Evolutionary conservation across 1,140 invertebrate genomes (phyloP).

Genomic region (Ericerus pela): DNA sequence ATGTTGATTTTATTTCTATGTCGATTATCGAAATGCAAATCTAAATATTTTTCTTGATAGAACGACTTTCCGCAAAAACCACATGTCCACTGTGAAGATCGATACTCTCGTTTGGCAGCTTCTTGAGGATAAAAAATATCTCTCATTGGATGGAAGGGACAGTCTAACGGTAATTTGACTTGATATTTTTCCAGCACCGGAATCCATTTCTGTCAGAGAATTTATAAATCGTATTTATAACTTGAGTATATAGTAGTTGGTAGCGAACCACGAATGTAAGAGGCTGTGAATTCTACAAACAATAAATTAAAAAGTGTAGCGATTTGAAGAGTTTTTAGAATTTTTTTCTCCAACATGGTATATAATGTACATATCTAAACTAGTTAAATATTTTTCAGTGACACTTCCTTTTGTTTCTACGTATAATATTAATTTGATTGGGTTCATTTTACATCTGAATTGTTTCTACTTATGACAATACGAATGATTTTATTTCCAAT

Average conservation of each 20-base stretch:
- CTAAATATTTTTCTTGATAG: conserved; percentile 72
- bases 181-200: conserved; percentile 74
- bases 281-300: not conserved
- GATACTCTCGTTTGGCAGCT: conserved; percentile 59
- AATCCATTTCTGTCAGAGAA: conserved; percentile 57
- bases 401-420: too few species aligned
- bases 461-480: too few species aligned
- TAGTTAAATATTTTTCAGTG: not conserved
- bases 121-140: conserved; percentile 78
- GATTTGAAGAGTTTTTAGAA: not conserved
- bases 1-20: conserved; percentile 73
- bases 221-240: not conserved
- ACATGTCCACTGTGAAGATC: conserved; percentile 78
- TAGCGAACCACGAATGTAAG: not conserved
- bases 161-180: conserved; percentile 67
- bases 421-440: too few species aligned
- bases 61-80: conserved; percentile 84
- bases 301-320: not conserved
- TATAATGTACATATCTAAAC: not conserved
- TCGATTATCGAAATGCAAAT: conserved; percentile 77
- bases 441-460: too few species aligned
- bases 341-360: not conserved
- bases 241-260: not conserved
- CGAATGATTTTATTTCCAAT: too few species aligned
- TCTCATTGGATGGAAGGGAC: conserved; percentile 70